A percentile compares a stretch with the other conserved stretches of the same genome.
phyloP scores from a whole-genome alignment of 2,888 invertebrate species.

The Atherix ibis region DNA sequence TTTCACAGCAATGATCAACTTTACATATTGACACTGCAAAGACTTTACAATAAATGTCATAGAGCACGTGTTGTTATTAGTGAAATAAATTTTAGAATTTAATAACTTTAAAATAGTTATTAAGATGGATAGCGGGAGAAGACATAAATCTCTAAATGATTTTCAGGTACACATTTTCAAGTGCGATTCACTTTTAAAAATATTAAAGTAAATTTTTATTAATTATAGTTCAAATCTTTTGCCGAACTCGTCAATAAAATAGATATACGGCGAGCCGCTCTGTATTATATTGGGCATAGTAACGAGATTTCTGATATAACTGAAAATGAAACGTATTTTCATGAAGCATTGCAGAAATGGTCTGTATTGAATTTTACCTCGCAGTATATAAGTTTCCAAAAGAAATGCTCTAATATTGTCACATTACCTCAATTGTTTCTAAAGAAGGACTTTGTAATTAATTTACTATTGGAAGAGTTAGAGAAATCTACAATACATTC shows the following conservation, averaged over 20 bases:
- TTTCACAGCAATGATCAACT: too few relatives aligned
- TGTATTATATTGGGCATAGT: slow-evolving; percentile 66
- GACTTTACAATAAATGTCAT: too few relatives aligned
- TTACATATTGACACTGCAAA: too few relatives aligned
- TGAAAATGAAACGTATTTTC: slow-evolving; percentile 62
- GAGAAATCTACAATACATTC: slow-evolving; percentile 53
- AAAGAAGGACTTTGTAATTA: slow-evolving; percentile 59
- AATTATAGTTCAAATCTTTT: slow-evolving; percentile 73
- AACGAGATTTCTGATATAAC: slow-evolving; percentile 46
- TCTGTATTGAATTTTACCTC: slow-evolving; percentile 72
- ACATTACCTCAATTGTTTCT: slow-evolving; percentile 75
- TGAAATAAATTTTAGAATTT: too few relatives aligned
- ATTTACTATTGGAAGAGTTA: slow-evolving; percentile 56
- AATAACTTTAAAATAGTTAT: too few relatives aligned
- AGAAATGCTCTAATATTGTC: slow-evolving; percentile 56
- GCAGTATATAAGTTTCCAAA: slow-evolving; percentile 60
- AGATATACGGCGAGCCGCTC: slow-evolving; percentile 63
- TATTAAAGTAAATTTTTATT: too few relatives aligned
- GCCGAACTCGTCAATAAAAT: slow-evolving; percentile 72
- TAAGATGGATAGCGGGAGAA: too few relatives aligned
- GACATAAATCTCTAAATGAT: too few relatives aligned
- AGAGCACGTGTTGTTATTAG: too few relatives aligned
- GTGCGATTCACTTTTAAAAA: too few relatives aligned
- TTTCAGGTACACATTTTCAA: too few relatives aligned
- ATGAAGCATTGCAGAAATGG: slow-evolving; percentile 77